Base-by-base conservation (phyloP, 2,888 invertebrate species). In the Dynastes grantii region DNA sequence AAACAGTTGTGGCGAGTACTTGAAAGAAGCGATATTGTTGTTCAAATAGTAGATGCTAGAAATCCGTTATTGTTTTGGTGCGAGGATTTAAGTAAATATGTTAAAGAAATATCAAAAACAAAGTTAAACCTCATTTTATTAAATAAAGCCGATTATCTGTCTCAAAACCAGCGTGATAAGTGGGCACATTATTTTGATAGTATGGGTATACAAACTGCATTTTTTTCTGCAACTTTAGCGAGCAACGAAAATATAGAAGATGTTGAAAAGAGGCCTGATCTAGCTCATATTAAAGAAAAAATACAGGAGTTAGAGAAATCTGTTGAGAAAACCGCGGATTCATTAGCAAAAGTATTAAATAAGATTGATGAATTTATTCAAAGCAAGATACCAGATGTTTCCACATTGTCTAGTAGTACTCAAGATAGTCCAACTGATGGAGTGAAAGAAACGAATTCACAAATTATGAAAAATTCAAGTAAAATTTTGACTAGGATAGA, bases 1-100 rank as follows among this genome's bases (percentile, higher is more conserved):
- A 92, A 98, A 68, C 99, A 99, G 87, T 88, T 99, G 49, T 99
- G 99, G 99, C 92, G 99, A 83, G 99, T 99, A 0, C 93, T 99
- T n/a, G 99, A 99, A 88, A 93, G 96, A 83, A 97, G 98, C 86
- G 97, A 98, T 89, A 92, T 98, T 0, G 91, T 98, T 16, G 93
- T 97, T 13, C 96, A 99, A 88, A 96, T 99, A 81, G 95, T 99
- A 13, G 99, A 99, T 91, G 98, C 97, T 0, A 92, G 99, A 82
- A 98, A 99, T 90, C 99, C 99, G 0, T 89, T 98, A 67, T 89
- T 99, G 6, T 90, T 88, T 76, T 93, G 97, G 76, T 98, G 97
- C 89, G 93, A 94, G 85, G 99, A 99, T 90, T 90, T 99, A 76
- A 98, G 98, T 84, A 89, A 89, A 16, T 98, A 97, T 87, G 96